Evolutionary conservation across 2,113 vertebrate species (phyloP), one percentile per base, ranked within the genome.

Genomic region (Ursus arctos): DNA sequence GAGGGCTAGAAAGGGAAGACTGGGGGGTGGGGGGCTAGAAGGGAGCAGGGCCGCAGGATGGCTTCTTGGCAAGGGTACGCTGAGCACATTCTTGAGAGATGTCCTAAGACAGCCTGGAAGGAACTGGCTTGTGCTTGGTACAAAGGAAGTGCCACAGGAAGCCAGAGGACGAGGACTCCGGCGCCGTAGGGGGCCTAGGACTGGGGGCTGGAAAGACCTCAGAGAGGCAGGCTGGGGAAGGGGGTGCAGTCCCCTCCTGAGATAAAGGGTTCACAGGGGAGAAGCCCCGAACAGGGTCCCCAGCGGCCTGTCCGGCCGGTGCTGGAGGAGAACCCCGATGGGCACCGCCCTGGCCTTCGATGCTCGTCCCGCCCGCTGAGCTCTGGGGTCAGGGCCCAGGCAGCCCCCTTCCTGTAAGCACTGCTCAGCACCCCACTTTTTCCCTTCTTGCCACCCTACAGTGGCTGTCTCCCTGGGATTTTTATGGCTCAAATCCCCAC

Each of bases 1-100:
- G 2, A 43, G 6, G 1, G 2, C 65, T 24, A 61, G 31, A 13
- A 26, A 47, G 40, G 82, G 63, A 57, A 72, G 59, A 14, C 76
- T 0, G 2, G 0, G 36, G 10, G 7, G 69, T 3, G n/a, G 40
- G 24, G 5, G 13, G 3, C 6, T 26, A 12, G 40, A 47, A 10
- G 26, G 72, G 16, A 24, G 19, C 47, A 14, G 59, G 79, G 33
- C 31, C 0, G 0, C 1, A 0, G 63, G 53, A 10, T 10, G 53
- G 81, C 94, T 90, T 71, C 92, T 47, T 79, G 74, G 88, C 84
- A 80, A 77, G 15, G 71, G 84, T 0, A 36, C 26, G 9, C 79
- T 0, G 0, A 49, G 80, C 94, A 91, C 86, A 77, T 40, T 86
- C 79, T 65, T 71, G 79, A 65, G 61, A 72, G 65, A 82, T 57